A percentile compares a stretch with the other conserved stretches of the same genome.
phyloP scores from a whole-genome alignment of 1,140 invertebrate genomes.

The Plodia interpunctella region DNA sequence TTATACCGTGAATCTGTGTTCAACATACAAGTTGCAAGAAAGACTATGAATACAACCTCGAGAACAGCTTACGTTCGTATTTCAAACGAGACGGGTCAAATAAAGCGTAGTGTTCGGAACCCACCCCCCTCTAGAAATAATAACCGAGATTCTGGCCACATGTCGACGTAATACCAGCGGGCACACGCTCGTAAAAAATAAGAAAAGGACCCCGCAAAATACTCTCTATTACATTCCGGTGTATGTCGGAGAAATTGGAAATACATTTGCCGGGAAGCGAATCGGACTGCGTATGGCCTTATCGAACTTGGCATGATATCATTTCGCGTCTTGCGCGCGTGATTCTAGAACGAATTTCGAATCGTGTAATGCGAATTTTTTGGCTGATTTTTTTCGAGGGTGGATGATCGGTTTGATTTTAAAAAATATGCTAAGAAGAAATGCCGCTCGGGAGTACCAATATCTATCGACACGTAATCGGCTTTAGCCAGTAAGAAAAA shows the following conservation, averaged over 20 bases:
- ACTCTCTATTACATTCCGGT: slow-evolving; percentile 56
- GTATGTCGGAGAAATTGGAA: slow-evolving; percentile 53
- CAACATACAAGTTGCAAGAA: not conserved
- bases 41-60: not conserved
- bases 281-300: slow-evolving; percentile 33
- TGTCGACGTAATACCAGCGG: slow-evolving; percentile 57
- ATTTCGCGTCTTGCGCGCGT: slow-evolving; percentile 9
- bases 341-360: slow-evolving; percentile 1
- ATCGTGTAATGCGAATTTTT: not conserved
- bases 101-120: slow-evolving; percentile 42
- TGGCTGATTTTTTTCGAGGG: no score
- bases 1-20: no score
- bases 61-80: slow-evolving; percentile 10
- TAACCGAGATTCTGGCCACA: slow-evolving; percentile 54
- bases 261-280: slow-evolving; percentile 47
- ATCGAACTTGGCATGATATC: slow-evolving; percentile 8
- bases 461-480: no score
- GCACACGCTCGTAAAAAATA: slow-evolving; percentile 60
- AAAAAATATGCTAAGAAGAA: no score
- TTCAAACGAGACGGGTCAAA: slow-evolving; percentile 23
- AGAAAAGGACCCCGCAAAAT: slow-evolving; percentile 59
- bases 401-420: no score
- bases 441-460: no score
- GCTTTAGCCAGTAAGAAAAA: no score
- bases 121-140: slow-evolving; percentile 51